Conservation (phyloP, 2,888 invertebrate species). For the Ceriagrion tenellum region DNA sequence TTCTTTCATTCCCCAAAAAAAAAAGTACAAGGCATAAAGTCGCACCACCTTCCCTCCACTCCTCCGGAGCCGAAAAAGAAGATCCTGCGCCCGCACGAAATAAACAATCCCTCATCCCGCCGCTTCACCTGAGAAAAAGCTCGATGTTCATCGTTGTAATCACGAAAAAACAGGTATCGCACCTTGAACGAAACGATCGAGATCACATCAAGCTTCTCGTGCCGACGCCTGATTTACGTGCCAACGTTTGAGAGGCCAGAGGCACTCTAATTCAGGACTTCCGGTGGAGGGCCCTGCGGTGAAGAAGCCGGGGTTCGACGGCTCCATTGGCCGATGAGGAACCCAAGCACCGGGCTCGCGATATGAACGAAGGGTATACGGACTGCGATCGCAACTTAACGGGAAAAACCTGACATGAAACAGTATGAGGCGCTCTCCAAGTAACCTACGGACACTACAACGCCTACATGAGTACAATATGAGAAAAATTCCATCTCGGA, state of each 20-base stretch:
- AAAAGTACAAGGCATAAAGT: not conserved
- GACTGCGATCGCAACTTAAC: not conserved
- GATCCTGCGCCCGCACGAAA: not conserved
- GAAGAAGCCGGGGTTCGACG: not conserved
- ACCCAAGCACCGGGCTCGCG: not conserved
- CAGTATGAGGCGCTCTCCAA: too few relatives aligned
- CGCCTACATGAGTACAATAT: too few relatives aligned
- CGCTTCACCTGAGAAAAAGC: not conserved
- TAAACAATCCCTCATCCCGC: not conserved
- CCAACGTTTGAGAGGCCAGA: not conserved
- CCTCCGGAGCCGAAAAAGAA: not conserved
- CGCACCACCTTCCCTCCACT: not conserved
- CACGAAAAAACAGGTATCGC: not conserved
- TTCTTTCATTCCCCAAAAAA: not conserved
- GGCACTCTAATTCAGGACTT: slow-evolving; percentile 31
- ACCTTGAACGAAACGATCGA: not conserved
- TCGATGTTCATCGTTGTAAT: not conserved
- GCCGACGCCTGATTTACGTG: not conserved
- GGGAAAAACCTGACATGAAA: not conserved
- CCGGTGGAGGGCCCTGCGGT: not conserved
- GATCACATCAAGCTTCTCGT: not conserved
- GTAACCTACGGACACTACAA: too few relatives aligned
- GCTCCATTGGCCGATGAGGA: not conserved
- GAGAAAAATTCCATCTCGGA: too few relatives aligned
- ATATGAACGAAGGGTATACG: not conserved